phyloP scores from a whole-genome alignment of 2,113 vertebrate genomes.

The human region DNA sequence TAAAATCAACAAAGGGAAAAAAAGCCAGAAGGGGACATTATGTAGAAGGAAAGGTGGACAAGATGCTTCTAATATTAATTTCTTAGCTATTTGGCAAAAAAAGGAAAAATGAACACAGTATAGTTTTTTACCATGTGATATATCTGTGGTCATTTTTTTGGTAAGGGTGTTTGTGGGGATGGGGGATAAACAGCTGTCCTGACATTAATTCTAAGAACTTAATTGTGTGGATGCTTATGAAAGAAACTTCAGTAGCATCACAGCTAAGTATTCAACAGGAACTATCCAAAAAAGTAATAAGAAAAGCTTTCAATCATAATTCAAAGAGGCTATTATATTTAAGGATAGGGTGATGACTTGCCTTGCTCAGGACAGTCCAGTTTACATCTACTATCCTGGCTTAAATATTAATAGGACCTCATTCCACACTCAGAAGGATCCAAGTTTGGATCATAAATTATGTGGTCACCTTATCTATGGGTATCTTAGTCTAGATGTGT shows the following conservation, averaged over 20 bases:
- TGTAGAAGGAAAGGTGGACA: neutral
- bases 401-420: neutral
- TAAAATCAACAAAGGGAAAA: neutral
- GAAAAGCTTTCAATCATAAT: conserved; percentile 33
- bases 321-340: neutral
- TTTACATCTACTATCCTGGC: neutral
- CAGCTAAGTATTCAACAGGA: neutral
- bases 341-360: neutral
- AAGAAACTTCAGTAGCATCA: conserved; percentile 14
- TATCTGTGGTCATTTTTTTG: neutral
- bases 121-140: neutral
- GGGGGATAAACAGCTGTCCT: neutral
- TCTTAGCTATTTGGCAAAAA: neutral
- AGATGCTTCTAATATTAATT: neutral
- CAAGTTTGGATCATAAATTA: neutral
- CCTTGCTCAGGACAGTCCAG: neutral
- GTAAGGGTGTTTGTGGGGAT: neutral
- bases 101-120: neutral
- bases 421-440: neutral
- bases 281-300: neutral
- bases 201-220: conserved; percentile 22
- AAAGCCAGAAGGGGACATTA: neutral
- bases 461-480: neutral
- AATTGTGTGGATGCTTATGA: neutral
- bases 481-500: neutral